These are phyloP conservation scores for Argopecten irradians DNA, from an alignment of 1,140 invertebrate species.

Conservation along the genomic window DNA sequence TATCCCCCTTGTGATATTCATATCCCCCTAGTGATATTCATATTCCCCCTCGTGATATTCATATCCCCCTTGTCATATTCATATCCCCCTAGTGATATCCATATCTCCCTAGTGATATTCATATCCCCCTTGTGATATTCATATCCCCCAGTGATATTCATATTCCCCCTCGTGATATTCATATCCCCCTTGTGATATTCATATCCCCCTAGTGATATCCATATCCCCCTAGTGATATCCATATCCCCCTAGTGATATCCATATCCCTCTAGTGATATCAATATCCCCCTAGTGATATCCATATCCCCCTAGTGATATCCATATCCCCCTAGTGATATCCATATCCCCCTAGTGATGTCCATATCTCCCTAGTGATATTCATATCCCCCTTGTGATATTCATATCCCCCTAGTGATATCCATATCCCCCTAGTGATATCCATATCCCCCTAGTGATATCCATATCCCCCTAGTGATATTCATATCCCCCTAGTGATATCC, in stretches of 20 bases:
- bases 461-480: neutral
- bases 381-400: neutral
- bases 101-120: no score
- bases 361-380: constrained; percentile 1
- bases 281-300: neutral
- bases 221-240: neutral
- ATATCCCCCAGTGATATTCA: neutral
- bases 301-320: neutral
- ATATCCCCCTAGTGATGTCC: neutral
- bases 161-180: neutral
- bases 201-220: neutral
- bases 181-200: neutral
- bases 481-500: neutral
- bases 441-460: neutral
- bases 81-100: no score
- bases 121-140: neutral
- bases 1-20: no score
- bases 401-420: neutral
- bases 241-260: neutral
- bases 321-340: no score
- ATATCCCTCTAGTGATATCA: neutral
- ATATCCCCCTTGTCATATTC: no score
- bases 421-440: neutral
- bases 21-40: no score
- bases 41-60: no score